Conservation (phyloP, 1,140 invertebrate genomes). For the Copidosoma floridanum region DNA sequence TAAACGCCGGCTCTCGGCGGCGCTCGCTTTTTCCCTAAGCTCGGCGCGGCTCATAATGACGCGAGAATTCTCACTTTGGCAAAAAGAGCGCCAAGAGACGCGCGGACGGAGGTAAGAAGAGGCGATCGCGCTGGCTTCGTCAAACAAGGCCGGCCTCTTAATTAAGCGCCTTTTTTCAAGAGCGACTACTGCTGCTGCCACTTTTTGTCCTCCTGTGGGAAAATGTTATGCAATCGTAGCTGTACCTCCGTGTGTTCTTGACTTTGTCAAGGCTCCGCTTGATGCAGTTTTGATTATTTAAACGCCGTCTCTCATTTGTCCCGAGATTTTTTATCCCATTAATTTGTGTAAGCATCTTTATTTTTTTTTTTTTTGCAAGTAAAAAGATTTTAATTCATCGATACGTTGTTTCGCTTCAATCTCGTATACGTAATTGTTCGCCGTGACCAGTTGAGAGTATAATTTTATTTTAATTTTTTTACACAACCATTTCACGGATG, state of each 20-base stretch:
- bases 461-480: too few relatives aligned
- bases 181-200: background rate
- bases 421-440: too few relatives aligned
- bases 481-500: too few relatives aligned
- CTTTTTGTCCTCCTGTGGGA: background rate
- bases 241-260: too few relatives aligned
- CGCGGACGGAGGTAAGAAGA: background rate
- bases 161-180: constrained; percentile 14
- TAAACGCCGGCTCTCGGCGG: background rate
- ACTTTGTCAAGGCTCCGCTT: background rate
- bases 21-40: background rate
- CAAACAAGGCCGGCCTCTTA: constrained; percentile 7
- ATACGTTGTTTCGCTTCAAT: too few relatives aligned
- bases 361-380: too few relatives aligned
- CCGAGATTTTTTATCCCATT: too few relatives aligned
- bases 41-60: constrained; percentile 4
- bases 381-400: too few relatives aligned
- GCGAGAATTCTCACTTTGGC: constrained; percentile 3
- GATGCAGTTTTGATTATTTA: background rate
- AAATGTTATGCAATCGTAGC: background rate
- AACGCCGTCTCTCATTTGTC: too few relatives aligned
- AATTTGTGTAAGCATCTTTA: too few relatives aligned
- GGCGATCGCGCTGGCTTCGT: background rate
- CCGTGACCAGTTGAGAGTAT: too few relatives aligned
- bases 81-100: constrained; percentile 7